Conservation (phyloP, 2,113 vertebrate species). For the Synodontis membranacea region DNA sequence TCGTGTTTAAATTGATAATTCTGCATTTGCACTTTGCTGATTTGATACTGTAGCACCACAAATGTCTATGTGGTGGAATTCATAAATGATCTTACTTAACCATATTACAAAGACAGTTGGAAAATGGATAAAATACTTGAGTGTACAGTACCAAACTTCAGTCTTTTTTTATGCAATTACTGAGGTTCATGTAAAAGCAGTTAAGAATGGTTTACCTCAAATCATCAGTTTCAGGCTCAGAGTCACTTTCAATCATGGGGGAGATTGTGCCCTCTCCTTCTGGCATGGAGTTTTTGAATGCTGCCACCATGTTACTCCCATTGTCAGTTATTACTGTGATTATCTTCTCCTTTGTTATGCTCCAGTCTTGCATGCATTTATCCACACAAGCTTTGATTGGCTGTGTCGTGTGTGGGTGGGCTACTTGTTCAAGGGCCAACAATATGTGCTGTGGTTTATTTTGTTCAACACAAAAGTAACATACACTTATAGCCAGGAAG, state of each 20-base stretch:
- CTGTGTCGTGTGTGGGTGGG: conserved; percentile 42
- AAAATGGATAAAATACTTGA: too few relatives aligned
- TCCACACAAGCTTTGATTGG: conserved; percentile 46
- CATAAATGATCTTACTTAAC: too few relatives aligned
- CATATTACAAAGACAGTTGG: too few relatives aligned
- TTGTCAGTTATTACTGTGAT: conserved; percentile 49
- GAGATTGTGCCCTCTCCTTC: not conserved
- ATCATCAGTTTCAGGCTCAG: not conserved
- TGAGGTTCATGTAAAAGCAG: too few relatives aligned
- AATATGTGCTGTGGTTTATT: conserved; percentile 43
- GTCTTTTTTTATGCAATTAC: too few relatives aligned
- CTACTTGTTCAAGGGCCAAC: conserved; percentile 42
- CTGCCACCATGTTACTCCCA: conserved; percentile 47
- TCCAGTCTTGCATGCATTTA: conserved; percentile 19
- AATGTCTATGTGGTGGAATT: too few relatives aligned
- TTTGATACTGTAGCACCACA: too few relatives aligned
- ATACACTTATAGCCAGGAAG: conserved; percentile 18
- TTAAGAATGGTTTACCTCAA: too few relatives aligned
- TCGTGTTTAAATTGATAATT: too few relatives aligned
- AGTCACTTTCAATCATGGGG: not conserved
- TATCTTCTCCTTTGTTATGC: conserved; percentile 45
- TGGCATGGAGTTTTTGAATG: not conserved
- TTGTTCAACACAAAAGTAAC: conserved; percentile 37
- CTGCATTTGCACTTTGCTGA: too few relatives aligned
- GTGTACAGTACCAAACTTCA: too few relatives aligned